Evolutionary conservation across 1,140 invertebrate species (phyloP).

Genomic region (Eufriesea mexicana): DNA sequence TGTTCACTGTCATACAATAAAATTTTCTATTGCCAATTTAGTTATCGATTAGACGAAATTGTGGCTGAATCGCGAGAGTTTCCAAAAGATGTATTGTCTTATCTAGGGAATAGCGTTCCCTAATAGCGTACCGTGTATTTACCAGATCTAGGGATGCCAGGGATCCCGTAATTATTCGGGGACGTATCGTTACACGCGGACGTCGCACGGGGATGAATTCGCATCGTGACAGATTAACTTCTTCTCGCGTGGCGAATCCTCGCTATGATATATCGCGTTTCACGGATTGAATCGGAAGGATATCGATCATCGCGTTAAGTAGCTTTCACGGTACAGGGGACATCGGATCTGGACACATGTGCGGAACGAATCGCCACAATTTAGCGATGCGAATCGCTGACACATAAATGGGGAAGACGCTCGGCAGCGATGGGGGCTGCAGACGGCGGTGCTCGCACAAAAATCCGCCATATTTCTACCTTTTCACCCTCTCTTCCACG

Average conservation of each 20-base stretch:
- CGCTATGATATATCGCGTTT: slow-evolving; percentile 54
- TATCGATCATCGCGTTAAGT: slow-evolving; percentile 67
- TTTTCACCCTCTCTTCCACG: background rate
- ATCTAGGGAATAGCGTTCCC: too few relatives aligned
- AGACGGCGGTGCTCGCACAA: slow-evolving; percentile 1
- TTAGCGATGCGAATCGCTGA: slow-evolving; percentile 67
- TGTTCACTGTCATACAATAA: too few relatives aligned
- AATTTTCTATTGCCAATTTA: too few relatives aligned
- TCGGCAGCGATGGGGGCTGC: slow-evolving; percentile 8
- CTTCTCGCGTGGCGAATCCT: slow-evolving; percentile 37
- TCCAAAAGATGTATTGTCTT: too few relatives aligned
- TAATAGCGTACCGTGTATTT: background rate
- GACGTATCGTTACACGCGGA: slow-evolving; percentile 12
- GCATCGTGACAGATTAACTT: slow-evolving; percentile 34
- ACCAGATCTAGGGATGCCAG: too few relatives aligned
- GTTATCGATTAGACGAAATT: too few relatives aligned
- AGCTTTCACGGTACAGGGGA: slow-evolving; percentile 62
- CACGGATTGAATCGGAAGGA: slow-evolving; percentile 57
- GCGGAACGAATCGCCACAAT: slow-evolving; percentile 67
- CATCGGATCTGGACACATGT: slow-evolving; percentile 72
- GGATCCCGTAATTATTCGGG: background rate
- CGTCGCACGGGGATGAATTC: background rate
- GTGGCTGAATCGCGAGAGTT: too few relatives aligned
- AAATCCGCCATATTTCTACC: background rate
- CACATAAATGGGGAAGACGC: slow-evolving; percentile 57